Evolutionary conservation across 2,113 vertebrate species (phyloP), one percentile per base, ranked within the genome.

Genomic region (Xiphophorus couchianus): DNA sequence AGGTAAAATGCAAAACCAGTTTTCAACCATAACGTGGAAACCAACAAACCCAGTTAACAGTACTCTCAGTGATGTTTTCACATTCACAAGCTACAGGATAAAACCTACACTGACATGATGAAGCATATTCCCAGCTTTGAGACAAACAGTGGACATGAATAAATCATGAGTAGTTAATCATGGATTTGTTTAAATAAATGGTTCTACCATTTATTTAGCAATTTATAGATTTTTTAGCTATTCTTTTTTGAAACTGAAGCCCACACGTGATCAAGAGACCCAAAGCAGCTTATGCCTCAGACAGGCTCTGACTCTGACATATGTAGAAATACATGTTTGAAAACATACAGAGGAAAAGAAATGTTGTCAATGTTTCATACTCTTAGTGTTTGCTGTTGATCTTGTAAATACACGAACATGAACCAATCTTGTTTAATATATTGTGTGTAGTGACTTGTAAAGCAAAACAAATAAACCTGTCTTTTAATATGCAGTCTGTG

Each of bases 401-500:
- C 28, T 66, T 65, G 31, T 27, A 61, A 74, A 69, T 39, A 64
- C 31, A 54, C 48, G 28, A 51, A 77, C 73, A 58, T 4, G 3
- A 31, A 19, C 33, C 70, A 73, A 68, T 76, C 62, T 12, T 37
- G 80, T 90, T 88, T 91, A 81, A 67, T 81, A 86, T 68, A 39
- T 73, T 65, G 39, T 66, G 72, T 89, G 86, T 84, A 42, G 84
- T 88, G 86, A 85, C 39, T 30, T 33, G 68, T 31, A n/a, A 71
- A 44, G 75, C 0, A 79, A 81, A 35, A 11, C 35, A 11, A 91
- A 87, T 90, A 87, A 92, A 88, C 25, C 11, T 39, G 6, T 78
- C 29, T 82, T 92, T 90, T 90, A 73, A 91, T 92, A 89, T 17
- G 10, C 13, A 48, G 39, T 13, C 37, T 60, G 31, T 80, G 37